A percentile compares a stretch with the other conserved stretches of the same genome.
Evolutionary conservation across 1,140 invertebrate species (phyloP).

Genomic region (Parapsyche elsis): DNA sequence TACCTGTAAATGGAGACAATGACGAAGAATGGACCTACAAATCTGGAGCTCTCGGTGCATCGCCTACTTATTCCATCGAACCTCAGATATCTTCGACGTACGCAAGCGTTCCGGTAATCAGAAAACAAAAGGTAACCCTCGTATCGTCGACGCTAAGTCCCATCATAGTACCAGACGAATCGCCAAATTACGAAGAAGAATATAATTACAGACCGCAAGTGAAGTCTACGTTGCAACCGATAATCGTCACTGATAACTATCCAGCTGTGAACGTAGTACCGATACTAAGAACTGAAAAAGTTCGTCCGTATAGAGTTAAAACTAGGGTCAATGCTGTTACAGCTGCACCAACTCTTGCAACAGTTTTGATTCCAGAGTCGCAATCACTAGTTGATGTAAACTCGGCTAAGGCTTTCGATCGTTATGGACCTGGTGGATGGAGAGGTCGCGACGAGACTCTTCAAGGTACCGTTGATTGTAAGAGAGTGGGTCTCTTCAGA

Average conservation of each 20-base stretch:
- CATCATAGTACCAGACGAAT: conserved; percentile 67
- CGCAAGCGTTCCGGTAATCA: conserved; percentile 57
- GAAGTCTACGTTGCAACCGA: conserved; percentile 50
- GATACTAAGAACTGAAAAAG: conserved; percentile 26
- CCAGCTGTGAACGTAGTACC: conserved; percentile 13
- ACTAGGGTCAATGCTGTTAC: conserved; percentile 62
- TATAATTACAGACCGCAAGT: conserved; percentile 52
- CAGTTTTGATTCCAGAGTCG: conserved; percentile 59
- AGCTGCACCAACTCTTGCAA: conserved; percentile 64
- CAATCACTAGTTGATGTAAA: conserved; percentile 9
- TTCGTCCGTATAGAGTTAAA: conserved; percentile 58
- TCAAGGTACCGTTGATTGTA: conserved; percentile 75
- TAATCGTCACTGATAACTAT: conserved; percentile 50
- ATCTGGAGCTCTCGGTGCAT: conserved; percentile 42
- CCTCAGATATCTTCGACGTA: conserved; percentile 36
- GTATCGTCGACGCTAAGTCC: conserved; percentile 65
- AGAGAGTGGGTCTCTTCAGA: conserved; percentile 82
- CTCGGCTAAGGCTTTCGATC: conserved; percentile 63
- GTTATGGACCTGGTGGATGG: conserved; percentile 68
- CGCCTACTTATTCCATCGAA: conserved; percentile 57
- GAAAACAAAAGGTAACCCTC: conserved; percentile 57
- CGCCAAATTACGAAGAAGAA: conserved; percentile 63
- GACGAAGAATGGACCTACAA: conserved; percentile 58
- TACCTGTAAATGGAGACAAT: conserved; percentile 59
- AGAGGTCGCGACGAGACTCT: conserved; percentile 70